Base-by-base conservation (phyloP, 1,140 invertebrate genomes). In the Agrilus planipennis region DNA sequence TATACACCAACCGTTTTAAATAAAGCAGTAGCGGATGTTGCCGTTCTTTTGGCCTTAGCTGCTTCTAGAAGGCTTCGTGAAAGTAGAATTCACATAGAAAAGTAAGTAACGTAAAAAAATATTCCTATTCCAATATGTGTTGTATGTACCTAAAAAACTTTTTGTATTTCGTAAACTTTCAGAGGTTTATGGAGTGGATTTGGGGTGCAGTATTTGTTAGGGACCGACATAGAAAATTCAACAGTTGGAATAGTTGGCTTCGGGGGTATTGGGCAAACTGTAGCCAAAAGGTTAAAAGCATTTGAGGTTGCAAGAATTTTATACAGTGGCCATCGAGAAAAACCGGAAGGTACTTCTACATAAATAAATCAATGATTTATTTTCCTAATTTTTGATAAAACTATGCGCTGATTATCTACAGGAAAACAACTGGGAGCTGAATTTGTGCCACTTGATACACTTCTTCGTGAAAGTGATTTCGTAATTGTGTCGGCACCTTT, bases 211-310 rank as follows among this genome's bases (percentile, higher is more conserved):
- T n/a, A n/a, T n/a, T n/a, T 69, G 31, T 56, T 82, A 30, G 79
- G 80, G 0, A 67, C 70, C 36, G 79, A 83, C 46, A 65, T 83
- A 19, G 56, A 65, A 3, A 74, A 73, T 18, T 80, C 83, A 4
- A 87, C 82, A 0, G 77, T 88, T 2, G 86, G 86, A 1, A 79
- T 89, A 25, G 71, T 89, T 10, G 86, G 86, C 11, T 67, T 89
- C 2, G 87, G 86, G 10, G 72, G 77, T 27, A 83, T 89, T 44
- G 84, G 85, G 0, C 75, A 79, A 54, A 73, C 74, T 2, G 72
- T 88, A 14, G 73, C 75, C 0, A 72, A 76, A 47, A 68, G 80
- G 44, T 59, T 89, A 0, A 68, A 69, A 32, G 69, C 73, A 4
- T 89, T 89, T 54, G 75, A 77, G 29, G 72, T 87, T 1, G 62